phyloP scores from a whole-genome alignment of 2,113 vertebrate genomes.

The Aspidoscelis tigris region DNA sequence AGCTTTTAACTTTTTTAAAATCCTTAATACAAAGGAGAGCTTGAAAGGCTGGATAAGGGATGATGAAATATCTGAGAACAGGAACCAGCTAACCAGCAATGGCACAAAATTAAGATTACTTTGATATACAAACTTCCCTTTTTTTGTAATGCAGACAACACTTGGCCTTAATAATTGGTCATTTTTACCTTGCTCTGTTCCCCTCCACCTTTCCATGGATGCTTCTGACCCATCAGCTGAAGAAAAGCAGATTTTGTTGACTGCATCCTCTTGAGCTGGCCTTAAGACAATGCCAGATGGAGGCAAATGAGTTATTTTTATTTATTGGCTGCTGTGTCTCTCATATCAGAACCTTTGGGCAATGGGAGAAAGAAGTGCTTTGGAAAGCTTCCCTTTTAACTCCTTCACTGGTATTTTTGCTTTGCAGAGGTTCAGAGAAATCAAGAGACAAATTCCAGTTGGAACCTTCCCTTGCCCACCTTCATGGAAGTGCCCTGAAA shows the following conservation, averaged over 20 bases:
- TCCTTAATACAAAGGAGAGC: background rate
- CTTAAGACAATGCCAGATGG: background rate
- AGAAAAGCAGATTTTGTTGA: background rate
- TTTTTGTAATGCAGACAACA: background rate
- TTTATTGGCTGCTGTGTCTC: too few species aligned
- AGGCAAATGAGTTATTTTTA: too few species aligned
- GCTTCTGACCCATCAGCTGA: background rate
- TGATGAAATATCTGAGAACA: background rate
- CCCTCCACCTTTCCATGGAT: background rate
- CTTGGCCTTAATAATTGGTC: background rate
- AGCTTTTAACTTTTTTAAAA: background rate
- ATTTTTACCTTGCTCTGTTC: background rate
- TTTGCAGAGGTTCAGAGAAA: too few species aligned
- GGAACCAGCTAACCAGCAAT: background rate
- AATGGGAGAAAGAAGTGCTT: too few species aligned
- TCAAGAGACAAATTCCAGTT: too few species aligned
- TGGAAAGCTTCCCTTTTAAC: too few species aligned
- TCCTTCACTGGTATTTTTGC: too few species aligned
- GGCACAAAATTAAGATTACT: background rate
- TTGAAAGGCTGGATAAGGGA: background rate
- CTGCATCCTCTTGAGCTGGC: background rate
- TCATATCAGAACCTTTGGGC: too few species aligned
- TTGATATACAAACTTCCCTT: background rate
- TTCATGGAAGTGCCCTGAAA: too few species aligned
- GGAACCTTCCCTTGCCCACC: too few species aligned